Percentiles rank a stretch among this genome's conserved stretches.
Conservation (phyloP, 2,797 vertebrate species). For the Hippocampus kuda region DNA sequence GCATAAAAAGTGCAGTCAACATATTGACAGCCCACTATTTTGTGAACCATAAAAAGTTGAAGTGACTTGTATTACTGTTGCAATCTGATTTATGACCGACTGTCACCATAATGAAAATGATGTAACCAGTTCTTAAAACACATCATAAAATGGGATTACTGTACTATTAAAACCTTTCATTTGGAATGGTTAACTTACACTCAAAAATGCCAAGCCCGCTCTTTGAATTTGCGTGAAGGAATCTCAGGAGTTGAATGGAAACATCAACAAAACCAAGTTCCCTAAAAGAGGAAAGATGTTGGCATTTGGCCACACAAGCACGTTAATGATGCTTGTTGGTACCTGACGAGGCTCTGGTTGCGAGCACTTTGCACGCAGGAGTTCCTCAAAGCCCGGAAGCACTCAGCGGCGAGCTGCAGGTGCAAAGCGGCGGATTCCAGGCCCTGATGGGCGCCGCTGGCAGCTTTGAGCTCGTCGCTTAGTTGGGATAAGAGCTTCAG, state of each 20-base stretch:
- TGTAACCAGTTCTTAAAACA: too few relatives aligned
- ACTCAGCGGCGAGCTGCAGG: conserved; percentile 74
- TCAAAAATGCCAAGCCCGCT: conserved; percentile 36
- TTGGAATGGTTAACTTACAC: conserved; percentile 37
- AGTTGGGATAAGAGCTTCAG: conserved; percentile 62
- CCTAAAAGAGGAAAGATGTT: conserved; percentile 32
- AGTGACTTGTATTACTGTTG: too few relatives aligned
- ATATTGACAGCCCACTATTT: too few relatives aligned
- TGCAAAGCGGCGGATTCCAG: conserved; percentile 40
- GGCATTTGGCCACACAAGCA: not conserved
- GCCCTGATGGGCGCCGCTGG: conserved; percentile 27
- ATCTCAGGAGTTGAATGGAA: conserved; percentile 43
- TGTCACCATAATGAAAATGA: too few relatives aligned
- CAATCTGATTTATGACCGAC: too few relatives aligned
- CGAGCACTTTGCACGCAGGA: conserved; percentile 77
- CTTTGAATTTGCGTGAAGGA: conserved; percentile 38
- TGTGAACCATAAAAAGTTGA: too few relatives aligned
- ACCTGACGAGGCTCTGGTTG: conserved; percentile 84
- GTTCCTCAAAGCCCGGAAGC: conserved; percentile 87
- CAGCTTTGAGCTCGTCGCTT: conserved; percentile 55
- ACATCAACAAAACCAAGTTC: conserved; percentile 58
- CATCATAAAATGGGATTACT: too few relatives aligned
- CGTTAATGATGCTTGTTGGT: not conserved
- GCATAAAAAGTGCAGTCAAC: too few relatives aligned
- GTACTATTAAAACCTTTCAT: not conserved